These are phyloP conservation scores for Aradophagus sp. DNA, from an alignment of 1,140 invertebrate species.

Conservation along the genomic window DNA sequence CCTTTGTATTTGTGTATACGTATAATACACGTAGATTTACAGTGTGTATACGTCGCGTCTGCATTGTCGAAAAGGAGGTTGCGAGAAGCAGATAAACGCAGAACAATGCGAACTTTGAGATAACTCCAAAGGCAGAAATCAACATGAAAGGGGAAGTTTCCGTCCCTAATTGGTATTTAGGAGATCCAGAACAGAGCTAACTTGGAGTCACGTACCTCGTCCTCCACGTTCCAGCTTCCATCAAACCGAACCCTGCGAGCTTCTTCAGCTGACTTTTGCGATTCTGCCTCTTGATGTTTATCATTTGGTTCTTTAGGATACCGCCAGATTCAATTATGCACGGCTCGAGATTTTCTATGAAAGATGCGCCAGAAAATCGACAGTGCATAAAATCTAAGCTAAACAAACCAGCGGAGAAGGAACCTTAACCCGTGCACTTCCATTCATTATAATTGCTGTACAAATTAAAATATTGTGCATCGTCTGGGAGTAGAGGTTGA, in stretches of 20 bases:
- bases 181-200: conserved; percentile 69
- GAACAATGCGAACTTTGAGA: conserved; percentile 73
- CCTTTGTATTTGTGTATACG: conserved; percentile 27
- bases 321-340: conserved; percentile 64
- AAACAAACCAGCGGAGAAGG: conserved; percentile 21
- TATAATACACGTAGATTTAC: conserved; percentile 43
- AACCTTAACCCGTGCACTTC: no score
- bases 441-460: no score
- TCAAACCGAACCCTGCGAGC: conserved; percentile 26
- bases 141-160: conserved; percentile 74
- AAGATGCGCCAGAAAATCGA: conserved; percentile 41
- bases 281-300: conserved; percentile 67
- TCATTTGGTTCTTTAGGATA: conserved; percentile 61
- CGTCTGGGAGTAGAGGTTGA: no score
- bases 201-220: conserved; percentile 50
- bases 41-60: conserved; percentile 46
- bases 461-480: no score
- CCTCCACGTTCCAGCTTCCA: conserved; percentile 41
- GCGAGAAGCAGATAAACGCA: conserved; percentile 58
- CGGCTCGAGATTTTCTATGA: conserved; percentile 59
- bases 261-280: conserved; percentile 57
- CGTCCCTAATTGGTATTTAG: conserved; percentile 74
- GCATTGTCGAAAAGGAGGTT: conserved; percentile 45
- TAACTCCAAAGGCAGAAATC: conserved; percentile 70
- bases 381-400: conserved; percentile 21